Evolutionary conservation across 2,888 invertebrate species (phyloP).

Genomic region (Diarsia dahlii): DNA sequence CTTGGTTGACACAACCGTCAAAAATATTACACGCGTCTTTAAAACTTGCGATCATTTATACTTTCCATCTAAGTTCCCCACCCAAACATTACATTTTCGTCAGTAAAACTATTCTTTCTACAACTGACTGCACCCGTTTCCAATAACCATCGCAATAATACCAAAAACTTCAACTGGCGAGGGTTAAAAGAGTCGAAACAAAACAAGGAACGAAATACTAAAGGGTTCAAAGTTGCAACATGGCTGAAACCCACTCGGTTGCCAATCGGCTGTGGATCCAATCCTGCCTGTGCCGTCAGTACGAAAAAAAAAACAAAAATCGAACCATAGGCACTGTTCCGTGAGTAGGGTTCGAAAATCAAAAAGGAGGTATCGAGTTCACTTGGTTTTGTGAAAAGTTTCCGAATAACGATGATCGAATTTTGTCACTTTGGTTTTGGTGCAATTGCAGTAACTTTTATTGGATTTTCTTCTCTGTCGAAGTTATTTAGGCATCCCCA

Average conservation of each 20-base stretch:
- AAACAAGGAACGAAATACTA: constrained; percentile 48
- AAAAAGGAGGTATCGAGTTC: constrained; percentile 29
- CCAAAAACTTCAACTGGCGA: constrained; percentile 11
- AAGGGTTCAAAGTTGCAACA: constrained; percentile 54
- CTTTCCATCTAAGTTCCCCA: no score
- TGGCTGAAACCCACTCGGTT: constrained; percentile 50
- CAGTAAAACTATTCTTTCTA: not conserved
- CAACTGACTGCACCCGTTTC: constrained; percentile 7
- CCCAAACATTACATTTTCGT: not conserved
- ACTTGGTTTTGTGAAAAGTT: constrained; percentile 5
- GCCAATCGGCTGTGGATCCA: constrained; percentile 56
- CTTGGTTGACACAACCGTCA: not conserved
- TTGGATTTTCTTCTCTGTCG: not conserved
- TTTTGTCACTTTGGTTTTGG: constrained; percentile 10
- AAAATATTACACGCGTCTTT: not conserved
- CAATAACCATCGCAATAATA: constrained; percentile 38
- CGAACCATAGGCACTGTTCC: constrained; percentile 15
- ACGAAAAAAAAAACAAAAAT: constrained; percentile 31
- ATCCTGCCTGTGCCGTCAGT: constrained; percentile 26
- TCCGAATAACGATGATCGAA: constrained; percentile 6
- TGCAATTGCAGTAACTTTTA: not conserved
- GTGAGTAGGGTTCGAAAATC: constrained; percentile 15
- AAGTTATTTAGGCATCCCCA: not conserved
- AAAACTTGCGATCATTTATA: not conserved
- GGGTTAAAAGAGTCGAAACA: constrained; percentile 36